These are phyloP conservation scores for Syrista parreyssii DNA, from an alignment of 2,888 invertebrate genomes.

Conservation along the genomic window DNA sequence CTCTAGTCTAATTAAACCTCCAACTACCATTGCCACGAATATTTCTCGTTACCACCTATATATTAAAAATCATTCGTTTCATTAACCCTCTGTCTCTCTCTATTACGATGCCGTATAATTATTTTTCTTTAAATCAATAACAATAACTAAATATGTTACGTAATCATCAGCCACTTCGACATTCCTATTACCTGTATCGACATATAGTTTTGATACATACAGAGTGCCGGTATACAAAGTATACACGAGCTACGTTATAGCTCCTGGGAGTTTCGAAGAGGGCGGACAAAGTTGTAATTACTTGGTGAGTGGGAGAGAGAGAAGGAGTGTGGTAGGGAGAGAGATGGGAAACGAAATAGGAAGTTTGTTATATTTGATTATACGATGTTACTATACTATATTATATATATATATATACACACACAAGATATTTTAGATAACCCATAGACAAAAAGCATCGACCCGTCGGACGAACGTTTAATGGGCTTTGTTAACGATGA, in stretches of 20 bases:
- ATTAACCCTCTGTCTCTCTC: neutral
- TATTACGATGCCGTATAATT: neutral
- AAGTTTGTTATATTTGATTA: neutral
- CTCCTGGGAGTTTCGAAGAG: neutral
- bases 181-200: neutral
- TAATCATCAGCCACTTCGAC: neutral
- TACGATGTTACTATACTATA: neutral
- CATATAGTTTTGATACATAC: neutral
- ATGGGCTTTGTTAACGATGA: neutral
- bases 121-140: neutral
- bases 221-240: neutral
- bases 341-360: conserved; percentile 12
- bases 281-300: neutral
- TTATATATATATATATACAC: neutral
- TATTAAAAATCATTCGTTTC: neutral
- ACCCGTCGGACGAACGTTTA: neutral
- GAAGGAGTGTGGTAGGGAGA: conserved; percentile 8
- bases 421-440: neutral
- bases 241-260: neutral
- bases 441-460: neutral
- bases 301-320: neutral
- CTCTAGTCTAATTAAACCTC: neutral
- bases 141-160: neutral
- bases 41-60: neutral
- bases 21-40: neutral